Percentiles rank a stretch among this genome's conserved stretches.
These are phyloP conservation scores for Elaeidobius kamerunicus DNA, from an alignment of 2,888 invertebrate genomes.

Conservation along the genomic window DNA sequence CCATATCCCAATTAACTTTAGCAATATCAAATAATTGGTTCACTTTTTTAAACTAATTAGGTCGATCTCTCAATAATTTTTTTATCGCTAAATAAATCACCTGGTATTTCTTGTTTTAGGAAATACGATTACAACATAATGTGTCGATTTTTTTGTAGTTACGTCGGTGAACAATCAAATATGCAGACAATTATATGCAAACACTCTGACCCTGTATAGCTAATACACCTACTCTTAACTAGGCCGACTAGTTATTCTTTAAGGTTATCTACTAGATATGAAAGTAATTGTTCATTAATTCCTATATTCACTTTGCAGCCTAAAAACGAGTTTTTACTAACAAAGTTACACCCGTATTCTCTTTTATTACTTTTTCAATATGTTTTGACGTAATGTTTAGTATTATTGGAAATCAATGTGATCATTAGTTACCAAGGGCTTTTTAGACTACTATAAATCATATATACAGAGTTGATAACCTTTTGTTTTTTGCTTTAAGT, in stretches of 20 bases:
- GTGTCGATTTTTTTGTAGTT: conserved; percentile 9
- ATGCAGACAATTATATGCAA: conserved; percentile 18
- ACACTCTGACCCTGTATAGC: conserved; percentile 27
- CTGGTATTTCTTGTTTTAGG: conserved; percentile 9
- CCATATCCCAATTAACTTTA: too few species aligned
- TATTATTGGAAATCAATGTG: too few species aligned
- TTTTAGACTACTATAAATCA: too few species aligned
- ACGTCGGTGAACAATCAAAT: conserved; percentile 13
- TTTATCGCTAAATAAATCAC: too few species aligned
- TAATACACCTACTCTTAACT: conserved; percentile 37
- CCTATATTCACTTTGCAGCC: conserved; percentile 20
- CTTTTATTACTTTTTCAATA: background rate
- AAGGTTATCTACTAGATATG: conserved; percentile 39
- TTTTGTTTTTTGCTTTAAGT: too few species aligned
- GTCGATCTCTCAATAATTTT: too few species aligned
- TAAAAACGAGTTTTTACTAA: conserved; percentile 15
- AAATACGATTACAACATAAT: conserved; percentile 12
- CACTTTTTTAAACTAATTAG: too few species aligned
- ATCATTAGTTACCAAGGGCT: too few species aligned
- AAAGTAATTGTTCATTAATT: conserved; percentile 36
- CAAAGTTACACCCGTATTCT: background rate
- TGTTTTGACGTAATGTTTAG: too few species aligned
- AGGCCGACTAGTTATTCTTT: conserved; percentile 34
- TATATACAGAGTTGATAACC: too few species aligned
- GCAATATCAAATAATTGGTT: too few species aligned